phyloP scores from a whole-genome alignment of 2,797 vertebrate species.

The Tenualosa thibaudeaui region DNA sequence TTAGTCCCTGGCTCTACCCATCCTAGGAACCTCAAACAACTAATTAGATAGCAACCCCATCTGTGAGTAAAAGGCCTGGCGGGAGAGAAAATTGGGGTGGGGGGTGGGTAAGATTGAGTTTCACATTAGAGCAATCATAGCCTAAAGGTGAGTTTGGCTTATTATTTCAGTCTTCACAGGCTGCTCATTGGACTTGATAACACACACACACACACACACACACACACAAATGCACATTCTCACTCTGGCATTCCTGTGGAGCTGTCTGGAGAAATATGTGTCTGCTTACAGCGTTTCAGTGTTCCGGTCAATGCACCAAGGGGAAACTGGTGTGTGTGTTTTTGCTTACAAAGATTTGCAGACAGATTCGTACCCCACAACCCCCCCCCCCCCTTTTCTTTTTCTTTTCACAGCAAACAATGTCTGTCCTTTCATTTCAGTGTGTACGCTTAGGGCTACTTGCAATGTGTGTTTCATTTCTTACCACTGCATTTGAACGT shows the following conservation, averaged over 20 bases:
- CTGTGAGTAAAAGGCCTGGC: background rate
- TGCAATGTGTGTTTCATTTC: background rate
- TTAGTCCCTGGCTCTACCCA: background rate
- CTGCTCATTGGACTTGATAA: background rate
- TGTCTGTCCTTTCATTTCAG: background rate
- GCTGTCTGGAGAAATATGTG: constrained; percentile 20
- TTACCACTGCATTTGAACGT: background rate
- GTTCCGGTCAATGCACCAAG: background rate
- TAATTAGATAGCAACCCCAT: background rate
- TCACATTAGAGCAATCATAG: background rate
- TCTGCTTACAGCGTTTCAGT: background rate
- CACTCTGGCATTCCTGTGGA: constrained; percentile 54
- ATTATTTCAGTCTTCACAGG: background rate
- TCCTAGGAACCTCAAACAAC: background rate
- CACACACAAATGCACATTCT: constrained; percentile 34
- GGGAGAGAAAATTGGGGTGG: background rate
- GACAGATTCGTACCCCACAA: background rate
- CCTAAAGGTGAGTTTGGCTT: background rate
- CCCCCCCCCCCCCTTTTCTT: background rate
- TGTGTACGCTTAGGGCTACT: background rate
- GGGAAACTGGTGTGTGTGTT: background rate
- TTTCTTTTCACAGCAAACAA: background rate
- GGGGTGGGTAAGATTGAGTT: background rate
- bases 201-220: constrained; percentile 25
- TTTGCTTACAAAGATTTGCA: background rate